Percentiles rank a stretch among this genome's conserved stretches.
These are phyloP conservation scores for Gisinianus flammeolus DNA, from an alignment of 2,888 invertebrate species.

Conservation along the genomic window DNA sequence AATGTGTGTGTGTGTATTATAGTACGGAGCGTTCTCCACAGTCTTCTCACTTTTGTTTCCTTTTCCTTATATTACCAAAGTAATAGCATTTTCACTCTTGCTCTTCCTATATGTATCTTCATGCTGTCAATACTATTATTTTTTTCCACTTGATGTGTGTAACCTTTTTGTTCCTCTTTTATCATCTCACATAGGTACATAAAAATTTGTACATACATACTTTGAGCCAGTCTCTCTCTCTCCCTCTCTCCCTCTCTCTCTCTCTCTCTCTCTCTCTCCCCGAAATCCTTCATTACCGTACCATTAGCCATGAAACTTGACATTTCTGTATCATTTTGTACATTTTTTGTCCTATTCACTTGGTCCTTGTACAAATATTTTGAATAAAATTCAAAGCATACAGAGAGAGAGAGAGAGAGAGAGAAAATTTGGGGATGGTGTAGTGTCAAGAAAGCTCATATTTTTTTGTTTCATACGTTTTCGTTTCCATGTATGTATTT, in stretches of 20 bases:
- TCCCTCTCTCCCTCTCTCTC: too few species aligned
- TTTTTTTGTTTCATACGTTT: neutral
- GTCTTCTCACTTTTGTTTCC: neutral
- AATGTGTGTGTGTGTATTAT: constrained; percentile 12
- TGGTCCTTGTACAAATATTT: too few species aligned
- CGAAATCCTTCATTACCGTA: neutral
- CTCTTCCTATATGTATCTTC: neutral
- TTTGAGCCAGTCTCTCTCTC: too few species aligned
- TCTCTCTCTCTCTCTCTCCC: too few species aligned
- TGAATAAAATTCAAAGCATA: neutral
- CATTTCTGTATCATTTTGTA: neutral
- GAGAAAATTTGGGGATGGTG: neutral
- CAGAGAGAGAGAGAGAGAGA: neutral
- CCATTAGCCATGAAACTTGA: neutral
- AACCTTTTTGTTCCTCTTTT: neutral
- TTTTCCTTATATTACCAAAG: too few species aligned
- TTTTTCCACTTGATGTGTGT: neutral
- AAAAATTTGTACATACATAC: too few species aligned
- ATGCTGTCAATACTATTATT: neutral
- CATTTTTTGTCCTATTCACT: too few species aligned
- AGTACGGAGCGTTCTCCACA: neutral
- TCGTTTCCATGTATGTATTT: neutral
- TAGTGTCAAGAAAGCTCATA: neutral
- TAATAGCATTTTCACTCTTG: neutral
- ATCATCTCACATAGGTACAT: too few species aligned